Evolutionary conservation across 2,888 invertebrate species (phyloP), one percentile per base, ranked within the genome.

Genomic region (Hermaeophaga mercurialis): DNA sequence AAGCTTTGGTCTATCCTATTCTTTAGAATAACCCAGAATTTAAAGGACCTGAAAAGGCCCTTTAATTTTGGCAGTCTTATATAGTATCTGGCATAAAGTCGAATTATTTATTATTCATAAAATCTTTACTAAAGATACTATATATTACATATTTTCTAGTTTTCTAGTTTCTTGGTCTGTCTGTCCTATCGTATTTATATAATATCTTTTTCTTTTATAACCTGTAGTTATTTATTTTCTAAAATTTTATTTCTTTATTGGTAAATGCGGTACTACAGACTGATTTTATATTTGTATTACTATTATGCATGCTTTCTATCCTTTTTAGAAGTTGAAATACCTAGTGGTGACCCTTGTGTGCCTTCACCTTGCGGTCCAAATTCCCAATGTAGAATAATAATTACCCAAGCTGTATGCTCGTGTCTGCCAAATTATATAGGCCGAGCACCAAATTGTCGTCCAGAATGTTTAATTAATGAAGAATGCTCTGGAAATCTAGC

Each of bases 401-500:
- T 79, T 60, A 77, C 77, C 26, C 82, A 81, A 65, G 81, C 84
- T 34, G 81, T 82, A 53, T 86, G 86, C 67, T 82, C 85, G 61
- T 86, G 86, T 68, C 70, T 80, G 48, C 76, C 81, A 45, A 81
- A 82, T 66, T 85, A 84, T 69, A 79, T 84, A 58, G 86, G 87
- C 43, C 77, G 83, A 52, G 80, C 85, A 7, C 85, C 85, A 4
- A 82, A 83, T 65, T 86, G 86, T 71, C 79, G 84, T 28, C 86
- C 86, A n/a, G 85, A 86, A 74, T 86, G 87, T 76, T 80, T 82
- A 61, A 84, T 86, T 57, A 87, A 86, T 74, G 83, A 87, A 22
- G 89, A 90, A 72, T 93, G 92, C 73, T 82, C 87, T 5, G 84
- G 85, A 65, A 86, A 85, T 71, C 81, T 84, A 73, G 90, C 91